A percentile compares a stretch with the other conserved stretches of the same genome.
These are phyloP conservation scores for Scleropages formosus DNA, from an alignment of 2,797 vertebrate genomes.

Conservation along the genomic window DNA sequence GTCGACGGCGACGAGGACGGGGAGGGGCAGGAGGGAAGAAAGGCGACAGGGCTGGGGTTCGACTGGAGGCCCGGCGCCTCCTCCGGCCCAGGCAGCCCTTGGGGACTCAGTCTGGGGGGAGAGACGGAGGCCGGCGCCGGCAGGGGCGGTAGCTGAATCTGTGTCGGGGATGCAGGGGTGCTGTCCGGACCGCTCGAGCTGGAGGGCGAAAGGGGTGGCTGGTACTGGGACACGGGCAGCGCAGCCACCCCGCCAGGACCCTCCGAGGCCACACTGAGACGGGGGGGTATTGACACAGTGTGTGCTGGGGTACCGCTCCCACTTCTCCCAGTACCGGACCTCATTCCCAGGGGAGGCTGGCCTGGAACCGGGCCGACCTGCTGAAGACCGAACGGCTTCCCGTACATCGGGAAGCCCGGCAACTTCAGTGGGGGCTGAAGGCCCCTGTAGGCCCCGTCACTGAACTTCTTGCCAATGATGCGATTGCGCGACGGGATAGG, in stretches of 20 bases:
- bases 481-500: conserved; percentile 93
- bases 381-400: conserved; percentile 72
- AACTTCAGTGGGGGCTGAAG: conserved; percentile 95
- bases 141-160: conserved; percentile 36
- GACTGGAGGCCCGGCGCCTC: conserved; percentile 34
- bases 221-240: conserved; percentile 37
- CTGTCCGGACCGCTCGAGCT: conserved; percentile 58
- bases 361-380: conserved; percentile 56
- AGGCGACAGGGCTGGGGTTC: conserved; percentile 31
- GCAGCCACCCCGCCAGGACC: conserved; percentile 21
- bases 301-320: conserved; percentile 13
- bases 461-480: conserved; percentile 91
- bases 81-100: background rate
- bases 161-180: conserved; percentile 42
- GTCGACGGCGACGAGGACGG: conserved; percentile 69
- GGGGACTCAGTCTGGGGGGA: conserved; percentile 42
- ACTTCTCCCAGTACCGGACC: background rate
- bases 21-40: conserved; percentile 58
- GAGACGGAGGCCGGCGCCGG: conserved; percentile 32
- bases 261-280: conserved; percentile 35
- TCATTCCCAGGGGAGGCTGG: conserved; percentile 39
- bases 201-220: conserved; percentile 59
- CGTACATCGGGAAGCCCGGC: conserved; percentile 85
- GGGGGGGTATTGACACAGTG: too few relatives aligned
- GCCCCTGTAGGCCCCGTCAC: conserved; percentile 88